phyloP scores from a whole-genome alignment of 2,797 vertebrate genomes.

The Gadopsis bispinosus region DNA sequence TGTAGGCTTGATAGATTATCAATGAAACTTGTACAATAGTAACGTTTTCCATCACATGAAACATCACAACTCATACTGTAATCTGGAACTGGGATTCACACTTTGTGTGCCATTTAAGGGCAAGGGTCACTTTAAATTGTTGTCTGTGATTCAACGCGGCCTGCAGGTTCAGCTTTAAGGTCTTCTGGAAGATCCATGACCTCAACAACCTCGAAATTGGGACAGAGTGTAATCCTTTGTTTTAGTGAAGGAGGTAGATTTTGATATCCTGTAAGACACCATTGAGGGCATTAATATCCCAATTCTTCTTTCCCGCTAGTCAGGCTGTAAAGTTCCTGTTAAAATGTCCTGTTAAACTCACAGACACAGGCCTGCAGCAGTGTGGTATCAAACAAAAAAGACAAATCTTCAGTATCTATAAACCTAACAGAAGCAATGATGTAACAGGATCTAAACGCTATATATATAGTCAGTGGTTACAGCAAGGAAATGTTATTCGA shows the following conservation, averaged over 20 bases:
- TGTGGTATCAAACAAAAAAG: not conserved
- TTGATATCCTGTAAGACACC: not conserved
- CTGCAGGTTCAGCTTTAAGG: not conserved
- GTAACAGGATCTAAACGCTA: not conserved
- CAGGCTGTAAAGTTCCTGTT: slow-evolving; percentile 8
- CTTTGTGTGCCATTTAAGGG: not conserved
- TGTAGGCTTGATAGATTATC: not conserved
- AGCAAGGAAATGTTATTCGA: not conserved
- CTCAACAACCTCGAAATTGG: not conserved
- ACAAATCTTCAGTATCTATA: not conserved
- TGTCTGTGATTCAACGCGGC: not conserved
- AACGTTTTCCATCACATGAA: not conserved
- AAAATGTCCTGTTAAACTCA: slow-evolving; percentile 13
- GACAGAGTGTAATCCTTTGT: not conserved
- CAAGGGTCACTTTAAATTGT: too few species aligned
- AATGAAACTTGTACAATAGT: not conserved
- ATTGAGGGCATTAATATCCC: rapidly evolving
- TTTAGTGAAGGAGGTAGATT: not conserved
- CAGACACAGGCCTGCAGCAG: not conserved
- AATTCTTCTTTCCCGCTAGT: not conserved
- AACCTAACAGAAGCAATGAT: not conserved
- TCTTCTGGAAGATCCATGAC: not conserved
- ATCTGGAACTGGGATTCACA: not conserved
- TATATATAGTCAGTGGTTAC: not conserved
- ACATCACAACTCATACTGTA: not conserved